These are phyloP conservation scores for Eupithecia centaureata DNA, from an alignment of 2,888 invertebrate genomes.

Conservation along the genomic window DNA sequence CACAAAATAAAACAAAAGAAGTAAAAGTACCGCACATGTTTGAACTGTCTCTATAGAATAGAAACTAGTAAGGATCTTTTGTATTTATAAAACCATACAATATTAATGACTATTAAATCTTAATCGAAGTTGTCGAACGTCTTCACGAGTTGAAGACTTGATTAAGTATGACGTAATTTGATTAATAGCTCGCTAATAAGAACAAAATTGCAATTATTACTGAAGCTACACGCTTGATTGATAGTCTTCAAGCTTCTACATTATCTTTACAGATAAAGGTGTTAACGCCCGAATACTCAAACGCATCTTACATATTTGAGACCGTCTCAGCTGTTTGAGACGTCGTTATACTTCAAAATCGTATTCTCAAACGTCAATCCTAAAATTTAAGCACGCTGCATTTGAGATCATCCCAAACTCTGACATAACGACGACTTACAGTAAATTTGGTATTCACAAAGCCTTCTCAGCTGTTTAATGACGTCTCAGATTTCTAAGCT, in stretches of 20 bases:
- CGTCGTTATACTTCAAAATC: too few species aligned
- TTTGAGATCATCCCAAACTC: too few species aligned
- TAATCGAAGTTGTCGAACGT: constrained; percentile 16
- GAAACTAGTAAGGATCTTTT: background rate
- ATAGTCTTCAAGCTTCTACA: constrained; percentile 28
- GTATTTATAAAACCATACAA: background rate
- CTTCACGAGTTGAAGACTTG: constrained; percentile 40
- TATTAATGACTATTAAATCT: constrained; percentile 15
- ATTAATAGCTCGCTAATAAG: constrained; percentile 54
- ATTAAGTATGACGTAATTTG: constrained; percentile 51
- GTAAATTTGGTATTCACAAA: too few species aligned
- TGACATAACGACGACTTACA: too few species aligned
- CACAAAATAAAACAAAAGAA: too few species aligned
- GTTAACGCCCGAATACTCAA: background rate
- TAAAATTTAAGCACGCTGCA: too few species aligned
- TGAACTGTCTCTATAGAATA: background rate
- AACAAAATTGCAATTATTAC: constrained; percentile 50
- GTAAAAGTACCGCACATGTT: background rate
- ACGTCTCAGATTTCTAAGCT: too few species aligned
- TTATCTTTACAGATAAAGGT: background rate
- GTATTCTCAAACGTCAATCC: too few species aligned
- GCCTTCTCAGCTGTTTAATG: too few species aligned
- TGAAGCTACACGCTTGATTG: constrained; percentile 40
- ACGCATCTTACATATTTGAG: too few species aligned
- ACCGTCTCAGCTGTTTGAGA: too few species aligned